Percentiles rank a stretch among this genome's conserved stretches.
Evolutionary conservation across 2,888 invertebrate species (phyloP).

Genomic region (Drosophila lacicola): DNA sequence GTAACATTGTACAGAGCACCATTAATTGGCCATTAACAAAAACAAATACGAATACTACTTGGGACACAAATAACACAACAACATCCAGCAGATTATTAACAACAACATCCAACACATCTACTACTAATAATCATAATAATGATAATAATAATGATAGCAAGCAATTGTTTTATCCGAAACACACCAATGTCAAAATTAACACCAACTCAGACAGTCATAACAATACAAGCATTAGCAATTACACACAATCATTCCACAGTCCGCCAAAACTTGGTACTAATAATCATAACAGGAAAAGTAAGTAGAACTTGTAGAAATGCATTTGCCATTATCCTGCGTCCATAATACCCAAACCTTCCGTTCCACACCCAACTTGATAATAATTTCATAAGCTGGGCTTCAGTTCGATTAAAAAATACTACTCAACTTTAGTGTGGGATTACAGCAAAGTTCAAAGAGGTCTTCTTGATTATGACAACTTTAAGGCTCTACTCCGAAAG

Average conservation of each 20-base stretch:
- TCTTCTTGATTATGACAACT: no score
- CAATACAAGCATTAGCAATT: conserved; percentile 61
- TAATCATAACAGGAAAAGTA: conserved; percentile 65
- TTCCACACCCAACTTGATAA: neutral
- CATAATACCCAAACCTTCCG: neutral
- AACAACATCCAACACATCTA: conserved; percentile 25
- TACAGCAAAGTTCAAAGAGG: no score
- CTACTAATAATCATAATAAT: no score
- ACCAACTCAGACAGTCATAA: conserved; percentile 55
- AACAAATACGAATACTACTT: conserved; percentile 2
- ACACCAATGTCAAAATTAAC: conserved; percentile 78
- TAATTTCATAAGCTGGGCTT: neutral
- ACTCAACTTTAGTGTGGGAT: no score
- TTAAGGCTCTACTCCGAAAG: no score
- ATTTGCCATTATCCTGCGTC: conserved; percentile 6
- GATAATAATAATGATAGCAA: conserved; percentile 42
- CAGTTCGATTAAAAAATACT: no score
- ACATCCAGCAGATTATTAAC: conserved; percentile 9
- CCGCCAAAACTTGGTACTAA: conserved; percentile 87
- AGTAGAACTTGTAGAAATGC: conserved; percentile 54
- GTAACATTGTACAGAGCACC: conserved; percentile 82
- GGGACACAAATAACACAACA: conserved; percentile 25
- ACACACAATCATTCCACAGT: conserved; percentile 85
- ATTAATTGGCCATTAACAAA: conserved; percentile 74
- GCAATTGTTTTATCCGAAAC: conserved; percentile 68